Percentiles rank a stretch among this genome's conserved stretches.
Conservation (phyloP, 2,113 vertebrate species). For the Guaruba guarouba region DNA sequence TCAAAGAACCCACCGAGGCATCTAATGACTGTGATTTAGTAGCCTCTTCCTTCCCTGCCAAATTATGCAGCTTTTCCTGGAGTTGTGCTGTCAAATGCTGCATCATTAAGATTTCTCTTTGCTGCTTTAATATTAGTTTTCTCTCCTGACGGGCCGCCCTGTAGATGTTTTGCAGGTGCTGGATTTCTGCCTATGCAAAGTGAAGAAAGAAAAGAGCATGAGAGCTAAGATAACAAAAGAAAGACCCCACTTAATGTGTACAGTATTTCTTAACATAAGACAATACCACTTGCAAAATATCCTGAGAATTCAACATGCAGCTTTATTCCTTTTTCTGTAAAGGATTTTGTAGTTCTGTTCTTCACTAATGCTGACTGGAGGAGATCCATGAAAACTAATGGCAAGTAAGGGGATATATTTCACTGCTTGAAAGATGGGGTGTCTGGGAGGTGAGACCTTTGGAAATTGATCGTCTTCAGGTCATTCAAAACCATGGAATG, state of each 20-base stretch:
- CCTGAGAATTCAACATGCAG: neutral
- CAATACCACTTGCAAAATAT: neutral
- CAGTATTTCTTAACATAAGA: neutral
- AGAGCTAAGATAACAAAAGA: neutral
- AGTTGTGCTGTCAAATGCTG: conserved; percentile 8
- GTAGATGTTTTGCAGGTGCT: conserved; percentile 35
- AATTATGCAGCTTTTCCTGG: conserved; percentile 17
- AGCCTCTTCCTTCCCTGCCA: neutral
- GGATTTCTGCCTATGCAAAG: conserved; percentile 67
- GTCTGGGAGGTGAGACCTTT: neutral
- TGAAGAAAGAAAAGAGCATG: neutral
- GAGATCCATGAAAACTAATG: neutral
- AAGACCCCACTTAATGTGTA: neutral
- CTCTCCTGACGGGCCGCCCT: conserved; percentile 53
- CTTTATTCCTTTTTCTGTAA: neutral
- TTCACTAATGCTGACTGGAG: neutral
- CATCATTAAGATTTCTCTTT: conserved; percentile 53
- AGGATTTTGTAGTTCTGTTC: neutral
- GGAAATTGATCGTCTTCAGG: neutral
- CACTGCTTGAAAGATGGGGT: neutral
- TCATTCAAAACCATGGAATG: neutral
- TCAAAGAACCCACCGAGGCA: neutral
- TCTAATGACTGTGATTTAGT: neutral
- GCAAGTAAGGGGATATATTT: neutral
- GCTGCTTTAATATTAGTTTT: conserved; percentile 68